A percentile compares a stretch with the other conserved stretches of the same genome.
Conservation (phyloP, 2,797 vertebrate species). For the Channa striata region DNA sequence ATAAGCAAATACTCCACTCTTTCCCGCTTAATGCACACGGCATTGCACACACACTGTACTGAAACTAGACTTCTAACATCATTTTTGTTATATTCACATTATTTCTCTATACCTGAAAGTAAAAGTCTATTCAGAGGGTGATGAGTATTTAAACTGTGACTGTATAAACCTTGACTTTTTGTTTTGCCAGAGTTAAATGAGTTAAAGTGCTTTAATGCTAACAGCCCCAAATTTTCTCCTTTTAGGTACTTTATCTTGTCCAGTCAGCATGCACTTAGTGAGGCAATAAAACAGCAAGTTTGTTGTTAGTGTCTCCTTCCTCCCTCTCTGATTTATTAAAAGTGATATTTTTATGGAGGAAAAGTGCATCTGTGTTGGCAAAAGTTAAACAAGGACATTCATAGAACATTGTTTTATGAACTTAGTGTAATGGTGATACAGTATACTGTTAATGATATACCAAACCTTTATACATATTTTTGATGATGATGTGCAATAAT, state of each 20-base stretch:
- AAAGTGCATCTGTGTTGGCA: slow-evolving; percentile 36
- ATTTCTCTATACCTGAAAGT: slow-evolving; percentile 13
- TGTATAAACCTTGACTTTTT: slow-evolving; percentile 39
- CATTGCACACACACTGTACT: neutral
- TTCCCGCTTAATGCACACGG: neutral
- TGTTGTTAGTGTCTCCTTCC: slow-evolving; percentile 31
- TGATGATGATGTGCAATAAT: neutral
- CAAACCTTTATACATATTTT: neutral
- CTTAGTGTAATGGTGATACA: neutral
- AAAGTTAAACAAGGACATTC: slow-evolving; percentile 34
- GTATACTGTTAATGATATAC: slow-evolving; percentile 8
- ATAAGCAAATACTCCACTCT: neutral
- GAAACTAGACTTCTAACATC: slow-evolving; percentile 5
- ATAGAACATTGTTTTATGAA: slow-evolving; percentile 12
- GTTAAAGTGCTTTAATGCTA: slow-evolving; percentile 45
- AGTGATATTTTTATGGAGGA: slow-evolving; percentile 29
- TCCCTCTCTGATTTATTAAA: slow-evolving; percentile 43
- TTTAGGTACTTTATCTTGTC: slow-evolving; percentile 48
- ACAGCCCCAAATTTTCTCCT: slow-evolving; percentile 23
- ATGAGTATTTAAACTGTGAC: slow-evolving; percentile 35
- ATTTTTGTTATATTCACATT: slow-evolving; percentile 5
- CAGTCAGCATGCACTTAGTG: slow-evolving; percentile 50
- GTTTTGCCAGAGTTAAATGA: slow-evolving; percentile 35
- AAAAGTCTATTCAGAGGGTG: slow-evolving; percentile 4
- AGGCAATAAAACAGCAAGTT: slow-evolving; percentile 49